Base-by-base conservation (phyloP, 2,888 invertebrate genomes). In the Napeogenes inachia region DNA sequence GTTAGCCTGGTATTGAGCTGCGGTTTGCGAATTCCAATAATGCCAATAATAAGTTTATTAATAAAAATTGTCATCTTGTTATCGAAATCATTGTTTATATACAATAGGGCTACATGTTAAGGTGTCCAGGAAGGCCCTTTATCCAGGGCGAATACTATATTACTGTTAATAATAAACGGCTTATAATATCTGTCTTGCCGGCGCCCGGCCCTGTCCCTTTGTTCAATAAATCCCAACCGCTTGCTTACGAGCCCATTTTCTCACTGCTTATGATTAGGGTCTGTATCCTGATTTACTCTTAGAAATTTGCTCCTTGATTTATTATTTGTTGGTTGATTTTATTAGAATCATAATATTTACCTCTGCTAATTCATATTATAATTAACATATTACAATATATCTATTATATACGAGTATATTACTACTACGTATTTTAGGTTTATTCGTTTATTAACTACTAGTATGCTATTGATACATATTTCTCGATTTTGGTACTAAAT, bases 1-100 rank as follows among this genome's bases (percentile, higher is more conserved):
- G 68, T 61, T 67, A 12, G 50, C 72, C 72, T 75, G 56, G 71
- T 73, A 70, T 8, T 21, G 4, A 8, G 10, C 30, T 30, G 21
- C 50, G 50, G 3, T 30, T 30, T 50, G 30, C 30, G 42, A 42
- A 42, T 42, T 42, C 42, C 42, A 42, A 42, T 42, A 10, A 42
- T 12, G 10, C 42, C n/a, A n/a, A n/a, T n/a, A n/a, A n/a, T n/a
- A n/a, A n/a, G n/a, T n/a, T 42, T 42, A 3, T 42, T 42, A 10
- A 42, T 42, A 42, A 42, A 38, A 38, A 38, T 38, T 10, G 10
- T 42, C 8, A 42, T 10, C 10, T 42, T 42, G 42, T 10, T 42
- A 10, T 42, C 10, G 10, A 42, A 42, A 10, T 10, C 10, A 12
- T 30, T 21, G 50, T 8, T 30, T 50, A 64, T 13, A 12, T 53